phyloP scores from a whole-genome alignment of 2,113 vertebrate species.

The Podocnemis expansa region DNA sequence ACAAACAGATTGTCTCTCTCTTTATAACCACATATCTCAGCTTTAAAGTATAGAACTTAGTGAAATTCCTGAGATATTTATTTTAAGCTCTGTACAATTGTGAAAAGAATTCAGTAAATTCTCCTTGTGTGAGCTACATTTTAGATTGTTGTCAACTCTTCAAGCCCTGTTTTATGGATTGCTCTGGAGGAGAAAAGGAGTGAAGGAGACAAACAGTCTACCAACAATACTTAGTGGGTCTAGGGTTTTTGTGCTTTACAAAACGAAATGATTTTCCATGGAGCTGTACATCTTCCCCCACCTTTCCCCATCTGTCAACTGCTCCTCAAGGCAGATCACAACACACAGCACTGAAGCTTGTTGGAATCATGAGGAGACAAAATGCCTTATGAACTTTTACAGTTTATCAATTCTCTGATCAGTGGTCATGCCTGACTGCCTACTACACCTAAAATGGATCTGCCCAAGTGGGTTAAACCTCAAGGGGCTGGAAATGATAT shows the following conservation, averaged over 20 bases:
- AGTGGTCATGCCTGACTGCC: slow-evolving; percentile 20
- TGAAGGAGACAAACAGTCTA: not conserved
- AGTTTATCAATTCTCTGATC: slow-evolving; percentile 37
- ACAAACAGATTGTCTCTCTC: not conserved
- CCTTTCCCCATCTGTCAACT: not conserved
- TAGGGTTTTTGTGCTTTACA: not conserved
- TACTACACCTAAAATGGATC: slow-evolving; percentile 1
- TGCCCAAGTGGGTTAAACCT: not conserved
- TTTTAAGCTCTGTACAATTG: not conserved
- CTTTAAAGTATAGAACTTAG: not conserved
- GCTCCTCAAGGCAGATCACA: slow-evolving; percentile 3
- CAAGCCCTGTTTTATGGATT: not conserved
- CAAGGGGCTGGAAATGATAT: not conserved
- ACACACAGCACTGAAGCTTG: slow-evolving; percentile 15
- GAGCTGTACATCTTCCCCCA: not conserved
- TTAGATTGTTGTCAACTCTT: not conserved
- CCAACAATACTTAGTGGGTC: not conserved
- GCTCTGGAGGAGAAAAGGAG: not conserved
- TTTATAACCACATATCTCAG: not conserved
- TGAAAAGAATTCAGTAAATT: slow-evolving; percentile 7
- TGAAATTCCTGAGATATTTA: not conserved
- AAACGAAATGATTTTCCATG: not conserved
- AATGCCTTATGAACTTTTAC: slow-evolving; percentile 35
- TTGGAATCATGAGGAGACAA: slow-evolving; percentile 19
- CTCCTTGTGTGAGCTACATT: not conserved